Evolutionary conservation across 2,113 vertebrate genomes (phyloP), one percentile per base, ranked within the genome.

Genomic region (Acrocephalus arundinaceus): DNA sequence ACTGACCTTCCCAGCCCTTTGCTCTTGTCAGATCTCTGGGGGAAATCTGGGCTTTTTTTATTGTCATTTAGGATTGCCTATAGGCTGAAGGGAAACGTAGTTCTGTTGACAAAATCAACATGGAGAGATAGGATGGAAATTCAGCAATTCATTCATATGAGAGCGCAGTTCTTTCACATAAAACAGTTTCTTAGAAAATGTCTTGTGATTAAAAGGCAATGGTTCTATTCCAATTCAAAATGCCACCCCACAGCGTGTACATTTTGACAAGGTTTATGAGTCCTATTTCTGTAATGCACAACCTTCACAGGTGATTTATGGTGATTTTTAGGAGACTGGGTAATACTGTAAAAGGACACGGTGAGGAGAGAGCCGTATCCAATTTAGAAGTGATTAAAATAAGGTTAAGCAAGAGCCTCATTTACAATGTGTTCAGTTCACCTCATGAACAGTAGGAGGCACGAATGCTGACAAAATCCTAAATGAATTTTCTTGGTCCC

Each of bases 201-300:
- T 55, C 65, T 87, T 35, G 33, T 65, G 91, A 83, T 70, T 80
- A 79, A 95, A 94, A 94, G 65, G 19, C 48, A 90, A 12, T 66
- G 43, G 54, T 79, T 84, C 27, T 57, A 51, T 90, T 88, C n/a
- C 23, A 66, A 54, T 91, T 93, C 74, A 82, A 94, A 87, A 88
- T 49, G 24, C 39, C 46, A 33, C 11, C 88, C 65, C 1, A 5
- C 27, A 66, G 72, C 13, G 0, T 70, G 48, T 89, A 95, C 48
- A 5, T 95, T 93, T 94, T 94, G 88, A 49, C 15, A 68, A 33
- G 28, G 30, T 67, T 89, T 97, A 54, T 94, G 82, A 82, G 67
- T 25, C 33, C 39, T 35, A 68, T 81, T 93, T 65, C 77, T 89
- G 46, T 76, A 55, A 80, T 77, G 57, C 72, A 49, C 48, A 43